Evolutionary conservation across 2,797 vertebrate genomes (phyloP).

Genomic region (Falco concolor): DNA sequence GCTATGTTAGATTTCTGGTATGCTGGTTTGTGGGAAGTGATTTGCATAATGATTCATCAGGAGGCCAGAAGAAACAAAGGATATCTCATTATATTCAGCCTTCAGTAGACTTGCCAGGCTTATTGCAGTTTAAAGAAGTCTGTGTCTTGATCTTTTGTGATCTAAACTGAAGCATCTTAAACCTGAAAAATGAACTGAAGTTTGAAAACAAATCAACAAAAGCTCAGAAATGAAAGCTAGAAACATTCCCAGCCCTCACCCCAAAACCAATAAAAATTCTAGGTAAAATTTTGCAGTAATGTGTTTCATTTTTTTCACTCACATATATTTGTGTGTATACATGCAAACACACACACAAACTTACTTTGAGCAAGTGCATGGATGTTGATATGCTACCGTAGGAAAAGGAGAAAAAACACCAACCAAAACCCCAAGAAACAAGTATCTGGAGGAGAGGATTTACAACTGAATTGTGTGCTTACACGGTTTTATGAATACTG

Average conservation of each 20-base stretch:
- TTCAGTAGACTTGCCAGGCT: not conserved
- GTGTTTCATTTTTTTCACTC: not conserved
- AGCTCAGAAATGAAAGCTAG: not conserved
- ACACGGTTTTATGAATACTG: not conserved
- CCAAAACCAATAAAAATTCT: not conserved
- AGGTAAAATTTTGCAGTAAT: not conserved
- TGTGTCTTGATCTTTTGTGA: not conserved
- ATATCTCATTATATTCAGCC: not conserved
- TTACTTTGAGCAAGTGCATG: not conserved
- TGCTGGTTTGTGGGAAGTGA: not conserved
- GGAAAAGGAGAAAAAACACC: not conserved
- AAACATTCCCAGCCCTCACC: not conserved
- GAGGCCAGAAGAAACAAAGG: not conserved
- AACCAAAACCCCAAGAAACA: not conserved
- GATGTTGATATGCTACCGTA: not conserved
- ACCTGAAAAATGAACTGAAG: not conserved
- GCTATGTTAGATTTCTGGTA: not conserved
- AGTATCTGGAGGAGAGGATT: not conserved
- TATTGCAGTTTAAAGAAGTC: not conserved
- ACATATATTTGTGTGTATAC: not conserved
- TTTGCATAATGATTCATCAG: constrained; percentile 24
- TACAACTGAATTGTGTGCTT: not conserved
- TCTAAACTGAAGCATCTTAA: not conserved
- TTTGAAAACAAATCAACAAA: not conserved
- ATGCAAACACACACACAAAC: not conserved